Percentiles rank a stretch among this genome's conserved stretches.
Evolutionary conservation across 2,113 vertebrate species (phyloP).

Genomic region (Colius striatus): DNA sequence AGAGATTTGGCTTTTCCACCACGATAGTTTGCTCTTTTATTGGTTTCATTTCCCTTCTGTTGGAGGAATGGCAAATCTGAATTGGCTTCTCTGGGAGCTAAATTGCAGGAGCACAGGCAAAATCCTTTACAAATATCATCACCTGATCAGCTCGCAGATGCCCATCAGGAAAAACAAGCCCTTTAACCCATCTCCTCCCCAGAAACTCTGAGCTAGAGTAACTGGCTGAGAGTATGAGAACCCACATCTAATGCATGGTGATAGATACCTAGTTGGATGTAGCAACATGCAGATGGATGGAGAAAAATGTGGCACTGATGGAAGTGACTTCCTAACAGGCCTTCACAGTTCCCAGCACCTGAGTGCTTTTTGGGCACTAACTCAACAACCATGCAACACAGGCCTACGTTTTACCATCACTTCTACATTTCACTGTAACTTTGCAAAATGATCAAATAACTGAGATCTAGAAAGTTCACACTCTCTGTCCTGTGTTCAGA

Average conservation of each 20-base stretch:
- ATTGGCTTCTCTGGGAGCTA: not conserved
- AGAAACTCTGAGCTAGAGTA: not conserved
- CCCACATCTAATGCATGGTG: not conserved
- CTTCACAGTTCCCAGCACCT: not conserved
- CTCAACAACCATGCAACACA: not conserved
- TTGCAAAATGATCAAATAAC: not conserved
- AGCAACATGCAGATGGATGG: not conserved
- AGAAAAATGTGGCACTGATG: not conserved
- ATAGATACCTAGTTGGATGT: not conserved
- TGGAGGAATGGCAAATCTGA: not conserved
- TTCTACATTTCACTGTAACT: not conserved
- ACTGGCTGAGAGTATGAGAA: not conserved
- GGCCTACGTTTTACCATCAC: not conserved
- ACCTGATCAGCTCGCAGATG: not conserved
- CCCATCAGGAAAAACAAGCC: not conserved
- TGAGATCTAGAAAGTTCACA: not conserved
- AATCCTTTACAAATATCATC: not conserved
- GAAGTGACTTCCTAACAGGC: not conserved
- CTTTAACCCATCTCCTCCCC: not conserved
- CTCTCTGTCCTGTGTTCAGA: not conserved
- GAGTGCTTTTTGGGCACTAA: not conserved
- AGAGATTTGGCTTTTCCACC: conserved; percentile 12
- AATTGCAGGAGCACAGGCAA: not conserved
- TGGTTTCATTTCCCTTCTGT: conserved; percentile 12
- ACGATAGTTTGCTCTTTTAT: conserved; percentile 28